These are phyloP conservation scores for Lophius americanus DNA, from an alignment of 2,797 vertebrate species.

Conservation along the genomic window DNA sequence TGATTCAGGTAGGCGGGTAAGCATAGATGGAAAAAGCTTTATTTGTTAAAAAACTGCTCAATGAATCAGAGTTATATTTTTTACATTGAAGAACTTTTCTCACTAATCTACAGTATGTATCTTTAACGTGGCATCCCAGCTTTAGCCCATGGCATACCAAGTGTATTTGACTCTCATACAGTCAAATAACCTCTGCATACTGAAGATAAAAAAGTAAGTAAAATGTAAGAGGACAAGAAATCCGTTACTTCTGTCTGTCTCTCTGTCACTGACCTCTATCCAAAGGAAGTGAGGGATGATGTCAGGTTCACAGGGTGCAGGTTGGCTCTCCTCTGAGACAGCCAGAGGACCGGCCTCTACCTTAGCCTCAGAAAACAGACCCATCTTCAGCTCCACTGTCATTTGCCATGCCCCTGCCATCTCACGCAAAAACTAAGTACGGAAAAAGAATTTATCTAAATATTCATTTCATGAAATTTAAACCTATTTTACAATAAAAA, in stretches of 20 bases:
- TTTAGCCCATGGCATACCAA: background rate
- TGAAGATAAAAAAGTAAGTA: background rate
- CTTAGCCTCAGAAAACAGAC: conserved; percentile 90
- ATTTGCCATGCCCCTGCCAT: conserved; percentile 99
- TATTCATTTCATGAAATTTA: background rate
- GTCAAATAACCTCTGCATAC: background rate
- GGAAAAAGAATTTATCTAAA: background rate
- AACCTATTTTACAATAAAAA: background rate
- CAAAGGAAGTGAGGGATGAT: conserved; percentile 95
- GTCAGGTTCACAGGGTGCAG: conserved; percentile 89
- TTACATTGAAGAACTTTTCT: background rate
- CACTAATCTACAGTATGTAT: background rate
- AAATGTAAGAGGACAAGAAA: background rate
- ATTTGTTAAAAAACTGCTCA: too few species aligned
- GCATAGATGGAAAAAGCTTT: too few species aligned
- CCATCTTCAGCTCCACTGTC: conserved; percentile 93
- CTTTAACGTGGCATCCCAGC: background rate
- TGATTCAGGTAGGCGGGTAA: too few species aligned
- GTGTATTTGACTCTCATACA: too few species aligned
- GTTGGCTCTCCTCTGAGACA: conserved; percentile 95
- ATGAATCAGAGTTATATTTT: background rate
- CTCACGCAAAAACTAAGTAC: conserved; percentile 93
- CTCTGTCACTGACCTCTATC: conserved; percentile 87
- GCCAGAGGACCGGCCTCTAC: conserved; percentile 93
- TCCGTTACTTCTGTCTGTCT: background rate